phyloP scores from a whole-genome alignment of 2,888 invertebrate genomes.

The Elegia similella region DNA sequence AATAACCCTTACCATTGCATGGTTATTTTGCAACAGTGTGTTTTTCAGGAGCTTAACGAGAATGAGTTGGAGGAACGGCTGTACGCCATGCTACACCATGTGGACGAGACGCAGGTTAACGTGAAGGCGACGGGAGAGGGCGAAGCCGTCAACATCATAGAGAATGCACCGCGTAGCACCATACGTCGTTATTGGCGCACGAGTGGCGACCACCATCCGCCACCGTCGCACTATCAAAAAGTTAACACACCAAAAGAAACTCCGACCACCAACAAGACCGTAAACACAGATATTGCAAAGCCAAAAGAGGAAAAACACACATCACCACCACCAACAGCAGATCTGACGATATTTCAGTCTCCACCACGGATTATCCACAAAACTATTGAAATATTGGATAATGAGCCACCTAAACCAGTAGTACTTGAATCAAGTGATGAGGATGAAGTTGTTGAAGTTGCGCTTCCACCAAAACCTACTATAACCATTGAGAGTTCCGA shows the following conservation, averaged over 20 bases:
- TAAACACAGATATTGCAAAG: slow-evolving; percentile 27
- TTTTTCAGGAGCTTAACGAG: slow-evolving; percentile 74
- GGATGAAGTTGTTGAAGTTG: slow-evolving; percentile 74
- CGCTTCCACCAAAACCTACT: slow-evolving; percentile 69
- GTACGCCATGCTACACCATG: slow-evolving; percentile 75
- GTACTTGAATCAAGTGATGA: slow-evolving; percentile 70
- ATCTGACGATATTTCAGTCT: slow-evolving; percentile 58
- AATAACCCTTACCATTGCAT: slow-evolving; percentile 34
- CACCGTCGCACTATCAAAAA: slow-evolving; percentile 46
- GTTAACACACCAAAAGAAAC: slow-evolving; percentile 44
- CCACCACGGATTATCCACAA: slow-evolving; percentile 53
- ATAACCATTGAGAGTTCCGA: slow-evolving; percentile 77
- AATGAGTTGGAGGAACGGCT: slow-evolving; percentile 73
- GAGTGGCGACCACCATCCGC: slow-evolving; percentile 36
- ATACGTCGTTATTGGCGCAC: slow-evolving; percentile 70
- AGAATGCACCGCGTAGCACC: slow-evolving; percentile 52
- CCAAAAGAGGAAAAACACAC: slow-evolving; percentile 52
- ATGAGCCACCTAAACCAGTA: slow-evolving; percentile 43
- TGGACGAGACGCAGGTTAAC: slow-evolving; percentile 61
- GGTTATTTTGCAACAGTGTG: slow-evolving; percentile 46
- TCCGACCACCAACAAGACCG: slow-evolving; percentile 26
- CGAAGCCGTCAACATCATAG: slow-evolving; percentile 39
- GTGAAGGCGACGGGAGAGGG: slow-evolving; percentile 40
- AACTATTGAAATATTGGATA: slow-evolving; percentile 61
- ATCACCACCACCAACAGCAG: slow-evolving; percentile 35